phyloP scores from a whole-genome alignment of 2,113 vertebrate genomes.

The Tor tambroides region DNA sequence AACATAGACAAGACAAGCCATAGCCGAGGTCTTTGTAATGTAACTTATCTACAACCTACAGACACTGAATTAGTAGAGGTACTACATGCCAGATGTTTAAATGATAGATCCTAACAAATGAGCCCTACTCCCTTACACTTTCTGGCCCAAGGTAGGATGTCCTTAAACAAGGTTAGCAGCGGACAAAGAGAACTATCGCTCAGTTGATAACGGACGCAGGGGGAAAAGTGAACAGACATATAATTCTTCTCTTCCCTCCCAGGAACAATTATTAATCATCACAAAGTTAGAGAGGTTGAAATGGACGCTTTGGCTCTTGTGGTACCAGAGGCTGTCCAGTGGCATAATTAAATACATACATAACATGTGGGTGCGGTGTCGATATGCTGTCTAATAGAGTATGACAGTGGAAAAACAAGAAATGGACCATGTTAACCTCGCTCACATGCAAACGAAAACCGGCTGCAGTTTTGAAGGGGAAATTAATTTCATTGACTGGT shows the following conservation, averaged over 20 bases:
- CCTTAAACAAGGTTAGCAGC: conserved; percentile 33
- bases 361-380: neutral
- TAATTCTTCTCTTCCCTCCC: neutral
- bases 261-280: conserved; percentile 23
- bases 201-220: neutral
- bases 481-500: neutral
- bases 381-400: conserved; percentile 30
- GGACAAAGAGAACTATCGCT: neutral
- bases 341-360: neutral
- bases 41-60: conserved; percentile 1
- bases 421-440: conserved; percentile 32
- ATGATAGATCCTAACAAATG: conserved; percentile 31
- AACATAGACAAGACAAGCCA: neutral
- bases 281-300: conserved; percentile 8
- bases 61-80: conserved; percentile 28
- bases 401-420: conserved; percentile 28
- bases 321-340: neutral
- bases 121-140: conserved; percentile 9
- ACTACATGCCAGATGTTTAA: conserved; percentile 15
- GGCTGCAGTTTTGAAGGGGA: conserved; percentile 35
- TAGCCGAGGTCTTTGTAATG: conserved; percentile 11
- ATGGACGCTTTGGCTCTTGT: neutral
- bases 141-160: conserved; percentile 18
- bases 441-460: conserved; percentile 38
- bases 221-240: conserved; percentile 17